Evolutionary conservation across 2,888 invertebrate species (phyloP).

Genomic region (Pollenia amentaria): DNA sequence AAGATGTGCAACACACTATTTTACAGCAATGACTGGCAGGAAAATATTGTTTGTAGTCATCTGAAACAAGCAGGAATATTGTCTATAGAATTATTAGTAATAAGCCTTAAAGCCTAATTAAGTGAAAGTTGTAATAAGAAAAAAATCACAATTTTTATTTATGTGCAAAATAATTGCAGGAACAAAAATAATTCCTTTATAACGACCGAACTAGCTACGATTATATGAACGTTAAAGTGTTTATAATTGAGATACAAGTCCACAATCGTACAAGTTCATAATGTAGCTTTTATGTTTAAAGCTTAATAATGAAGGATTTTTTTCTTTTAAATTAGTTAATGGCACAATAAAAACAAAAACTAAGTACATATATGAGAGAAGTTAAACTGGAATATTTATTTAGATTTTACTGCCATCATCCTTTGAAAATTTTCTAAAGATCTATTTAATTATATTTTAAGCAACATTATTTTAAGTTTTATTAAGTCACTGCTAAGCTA

Average conservation of each 20-base stretch:
- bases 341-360: not conserved
- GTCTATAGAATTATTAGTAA: slow-evolving; percentile 66
- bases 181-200: slow-evolving; percentile 52
- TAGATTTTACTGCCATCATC: not conserved
- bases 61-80: slow-evolving; percentile 11
- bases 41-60: slow-evolving; percentile 21
- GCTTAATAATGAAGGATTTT: not conserved
- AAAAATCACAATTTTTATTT: slow-evolving; percentile 32
- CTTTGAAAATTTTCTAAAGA: not conserved
- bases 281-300: not conserved
- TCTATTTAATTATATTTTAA: not conserved
- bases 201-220: not conserved
- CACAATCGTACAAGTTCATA: slow-evolving; percentile 2
- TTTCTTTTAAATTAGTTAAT: slow-evolving; percentile 46
- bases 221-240: not conserved
- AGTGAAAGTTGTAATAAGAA: slow-evolving; percentile 66
- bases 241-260: slow-evolving; percentile 38
- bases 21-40: slow-evolving; percentile 57
- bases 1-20: slow-evolving; percentile 44
- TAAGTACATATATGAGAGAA: not conserved
- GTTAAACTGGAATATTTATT: not conserved
- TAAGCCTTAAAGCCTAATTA: slow-evolving; percentile 71
- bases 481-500: too few species aligned
- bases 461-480: too few species aligned
- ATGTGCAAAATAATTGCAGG: slow-evolving; percentile 51